These are phyloP conservation scores for Halichoeres trimaculatus DNA, from an alignment of 2,113 vertebrate species.

Conservation along the genomic window DNA sequence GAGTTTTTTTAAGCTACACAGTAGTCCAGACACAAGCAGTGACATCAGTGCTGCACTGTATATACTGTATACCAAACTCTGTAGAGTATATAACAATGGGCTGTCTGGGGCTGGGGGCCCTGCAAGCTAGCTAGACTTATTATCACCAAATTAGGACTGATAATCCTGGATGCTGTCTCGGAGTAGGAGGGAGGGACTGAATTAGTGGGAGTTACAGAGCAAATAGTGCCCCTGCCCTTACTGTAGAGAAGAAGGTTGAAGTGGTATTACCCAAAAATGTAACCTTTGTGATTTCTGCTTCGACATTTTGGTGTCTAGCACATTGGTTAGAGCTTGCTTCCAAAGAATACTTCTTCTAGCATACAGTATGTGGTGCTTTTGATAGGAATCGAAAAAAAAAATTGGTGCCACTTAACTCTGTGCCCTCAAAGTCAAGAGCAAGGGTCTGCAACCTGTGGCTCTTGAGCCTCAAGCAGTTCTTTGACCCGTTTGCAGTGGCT, in stretches of 20 bases:
- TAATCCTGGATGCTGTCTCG: slow-evolving; percentile 46
- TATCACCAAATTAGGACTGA: slow-evolving; percentile 81
- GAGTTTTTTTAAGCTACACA: slow-evolving; percentile 54
- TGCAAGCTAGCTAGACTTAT: slow-evolving; percentile 60
- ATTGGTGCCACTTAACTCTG: no score
- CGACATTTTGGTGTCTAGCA: no score
- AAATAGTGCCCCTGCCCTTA: slow-evolving; percentile 15
- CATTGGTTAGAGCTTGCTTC: no score
- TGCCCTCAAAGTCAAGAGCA: no score
- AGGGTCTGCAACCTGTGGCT: no score
- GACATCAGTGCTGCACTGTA: slow-evolving; percentile 61
- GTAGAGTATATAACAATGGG: slow-evolving; percentile 70
- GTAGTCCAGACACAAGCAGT: slow-evolving; percentile 67
- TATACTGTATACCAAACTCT: slow-evolving; percentile 52
- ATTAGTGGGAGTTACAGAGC: slow-evolving; percentile 27
- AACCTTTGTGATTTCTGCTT: slow-evolving; percentile 37
- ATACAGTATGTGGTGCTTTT: no score
- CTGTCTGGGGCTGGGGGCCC: slow-evolving; percentile 53
- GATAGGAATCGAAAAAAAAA: no score
- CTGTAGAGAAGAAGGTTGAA: slow-evolving; percentile 19
- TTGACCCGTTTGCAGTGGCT: no score
- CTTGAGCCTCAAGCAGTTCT: no score
- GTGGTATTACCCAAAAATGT: slow-evolving; percentile 1
- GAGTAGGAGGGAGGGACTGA: slow-evolving; percentile 36
- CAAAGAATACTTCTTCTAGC: no score